Base-by-base conservation (phyloP, 2,888 invertebrate species). In the Pyrgus malvae region DNA sequence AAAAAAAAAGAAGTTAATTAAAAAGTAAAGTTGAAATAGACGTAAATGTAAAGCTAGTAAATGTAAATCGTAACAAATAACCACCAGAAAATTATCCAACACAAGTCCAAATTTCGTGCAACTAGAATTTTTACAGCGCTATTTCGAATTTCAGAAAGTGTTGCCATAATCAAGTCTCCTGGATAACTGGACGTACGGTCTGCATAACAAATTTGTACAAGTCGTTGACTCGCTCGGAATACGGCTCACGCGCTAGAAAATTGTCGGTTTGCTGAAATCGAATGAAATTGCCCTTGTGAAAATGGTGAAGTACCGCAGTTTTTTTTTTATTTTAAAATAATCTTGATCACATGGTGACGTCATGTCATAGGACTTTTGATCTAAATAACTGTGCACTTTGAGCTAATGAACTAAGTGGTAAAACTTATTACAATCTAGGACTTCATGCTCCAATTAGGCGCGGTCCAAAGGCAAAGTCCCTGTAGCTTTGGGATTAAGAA, bases 121-220 rank as follows among this genome's bases (percentile, higher is more conserved):
- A 19, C 38, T 19, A 11, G 38, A 38, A 38, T 38, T 45, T 45
- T 31, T 45, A 25, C 14, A 9, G 1, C 41, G 21, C 31, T 41
- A 41, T 33, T 49, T 50, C 25, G 25, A 42, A 33, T 33, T 50
- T 50, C 41, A 11, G 35, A 23, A 50, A 33, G 42, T 50, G 50
- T 42, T 19, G 27, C 17, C 25, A 35, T 41, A 50, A 50, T 38
- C 38, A 21, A 38, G 19, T 50, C 42, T 35, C 23, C 42, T 19
- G 11, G 25, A 42, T 42, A 42, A 17, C 50, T 35, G 50, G 17
- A 16, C 31, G 11, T 42, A 35, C 50, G 33, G 33, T 23, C 50
- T 25, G 50, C 50, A 51, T 51, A 51, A 51, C 25, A 42, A 51
- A 42, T 42, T 50, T 19, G 1, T 21, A 42, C n/a, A 44, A 51